Percentiles rank a stretch among this genome's conserved stretches.
These are phyloP conservation scores for Campoplex capitator DNA, from an alignment of 2,888 invertebrate species.

Conservation along the genomic window DNA sequence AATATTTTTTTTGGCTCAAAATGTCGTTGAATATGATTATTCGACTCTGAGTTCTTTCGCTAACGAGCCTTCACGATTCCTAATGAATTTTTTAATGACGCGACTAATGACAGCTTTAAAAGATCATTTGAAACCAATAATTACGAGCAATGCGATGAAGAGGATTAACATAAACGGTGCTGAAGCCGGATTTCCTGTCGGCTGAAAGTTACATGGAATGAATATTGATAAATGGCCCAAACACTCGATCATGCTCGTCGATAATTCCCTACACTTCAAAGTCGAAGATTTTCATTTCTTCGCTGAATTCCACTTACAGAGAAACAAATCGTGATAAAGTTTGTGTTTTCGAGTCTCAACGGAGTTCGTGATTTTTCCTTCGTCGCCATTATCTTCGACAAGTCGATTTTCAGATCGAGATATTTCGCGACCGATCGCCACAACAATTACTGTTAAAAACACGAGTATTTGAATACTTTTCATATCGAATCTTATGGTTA, in stretches of 20 bases:
- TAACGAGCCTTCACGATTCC: conserved; percentile 10
- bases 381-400: conserved; percentile 33
- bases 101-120: conserved; percentile 6
- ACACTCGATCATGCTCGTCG: background rate
- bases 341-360: conserved; percentile 69
- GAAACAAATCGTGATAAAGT: conserved; percentile 63
- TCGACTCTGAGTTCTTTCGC: background rate
- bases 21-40: background rate
- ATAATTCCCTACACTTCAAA: background rate
- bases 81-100: conserved; percentile 17
- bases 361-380: conserved; percentile 15
- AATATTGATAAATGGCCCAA: background rate
- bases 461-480: conserved; percentile 36
- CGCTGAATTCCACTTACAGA: conserved; percentile 66
- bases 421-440: conserved; percentile 50
- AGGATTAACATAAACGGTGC: conserved; percentile 77
- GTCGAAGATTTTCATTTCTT: background rate
- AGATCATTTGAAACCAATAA: conserved; percentile 68
- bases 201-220: conserved; percentile 71
- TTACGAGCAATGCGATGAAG: conserved; percentile 74
- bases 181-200: conserved; percentile 74
- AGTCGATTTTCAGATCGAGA: conserved; percentile 13
- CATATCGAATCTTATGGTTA: conserved; percentile 31
- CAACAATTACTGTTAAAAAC: conserved; percentile 30
- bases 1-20: background rate